A percentile compares a stretch with the other conserved stretches of the same genome.
phyloP scores from a whole-genome alignment of 2,797 vertebrate genomes.

The Enteromius paludinosus region DNA sequence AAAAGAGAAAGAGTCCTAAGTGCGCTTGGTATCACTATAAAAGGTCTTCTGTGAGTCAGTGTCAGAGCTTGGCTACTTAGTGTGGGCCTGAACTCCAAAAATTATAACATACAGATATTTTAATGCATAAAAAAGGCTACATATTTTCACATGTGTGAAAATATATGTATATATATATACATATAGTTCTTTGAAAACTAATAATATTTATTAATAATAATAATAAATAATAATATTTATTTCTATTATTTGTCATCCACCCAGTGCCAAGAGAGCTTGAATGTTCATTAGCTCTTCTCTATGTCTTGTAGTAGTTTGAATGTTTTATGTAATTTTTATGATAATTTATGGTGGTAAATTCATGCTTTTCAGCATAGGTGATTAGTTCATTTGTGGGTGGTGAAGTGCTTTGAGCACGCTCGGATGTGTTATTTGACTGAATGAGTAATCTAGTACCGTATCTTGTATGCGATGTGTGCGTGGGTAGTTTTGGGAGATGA shows the following conservation, averaged over 20 bases:
- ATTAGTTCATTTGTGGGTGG: conserved; percentile 25
- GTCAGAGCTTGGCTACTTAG: not conserved
- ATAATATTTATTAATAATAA: too few relatives aligned
- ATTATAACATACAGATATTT: not conserved
- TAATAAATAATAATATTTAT: not conserved
- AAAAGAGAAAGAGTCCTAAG: conserved; percentile 31
- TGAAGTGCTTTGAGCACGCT: conserved; percentile 15
- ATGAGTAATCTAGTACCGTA: conserved; percentile 16
- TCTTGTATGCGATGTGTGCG: not conserved
- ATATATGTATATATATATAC: not conserved
- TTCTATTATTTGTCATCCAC: not conserved
- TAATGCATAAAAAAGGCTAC: not conserved
- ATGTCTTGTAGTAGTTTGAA: not conserved
- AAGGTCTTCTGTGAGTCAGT: conserved; percentile 1
- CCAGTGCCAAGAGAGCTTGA: not conserved
- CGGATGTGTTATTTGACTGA: conserved; percentile 17
- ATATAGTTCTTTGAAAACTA: not conserved
- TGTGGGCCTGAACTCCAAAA: not conserved
- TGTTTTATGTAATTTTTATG: conserved; percentile 16
- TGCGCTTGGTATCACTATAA: conserved; percentile 22
- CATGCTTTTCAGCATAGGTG: not conserved
- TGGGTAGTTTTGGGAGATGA: conserved; percentile 18
- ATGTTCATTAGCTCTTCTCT: not conserved
- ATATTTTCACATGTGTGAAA: not conserved
- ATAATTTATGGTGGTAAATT: conserved; percentile 25